These are phyloP conservation scores for Germaria angustata DNA, from an alignment of 2,888 invertebrate genomes.

Conservation along the genomic window DNA sequence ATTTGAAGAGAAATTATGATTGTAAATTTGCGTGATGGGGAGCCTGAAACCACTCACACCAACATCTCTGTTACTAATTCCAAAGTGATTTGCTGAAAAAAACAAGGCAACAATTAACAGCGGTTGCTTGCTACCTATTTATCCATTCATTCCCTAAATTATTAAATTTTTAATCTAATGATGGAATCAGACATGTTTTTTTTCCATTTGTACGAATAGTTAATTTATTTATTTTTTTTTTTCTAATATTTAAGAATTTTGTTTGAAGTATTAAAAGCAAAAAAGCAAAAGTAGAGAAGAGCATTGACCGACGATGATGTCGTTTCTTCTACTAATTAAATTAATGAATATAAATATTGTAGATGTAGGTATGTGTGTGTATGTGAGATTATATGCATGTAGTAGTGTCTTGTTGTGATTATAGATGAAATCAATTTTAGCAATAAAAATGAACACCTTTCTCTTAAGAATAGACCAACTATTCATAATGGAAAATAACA, in stretches of 20 bases:
- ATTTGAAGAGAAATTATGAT: too few species aligned
- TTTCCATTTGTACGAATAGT: neutral
- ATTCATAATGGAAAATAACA: neutral
- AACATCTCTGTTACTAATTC: neutral
- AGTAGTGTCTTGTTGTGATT: neutral
- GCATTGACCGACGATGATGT: constrained; percentile 50
- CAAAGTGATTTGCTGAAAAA: too few species aligned
- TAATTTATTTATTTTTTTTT: neutral
- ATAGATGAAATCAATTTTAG: neutral
- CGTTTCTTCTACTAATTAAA: constrained; percentile 44
- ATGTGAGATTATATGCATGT: neutral
- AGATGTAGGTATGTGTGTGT: neutral
- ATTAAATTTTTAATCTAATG: too few species aligned
- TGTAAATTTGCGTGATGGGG: too few species aligned
- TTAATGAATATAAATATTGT: constrained; percentile 1
- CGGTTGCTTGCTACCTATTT: neutral
- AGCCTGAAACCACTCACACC: too few species aligned
- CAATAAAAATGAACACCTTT: constrained; percentile 41
- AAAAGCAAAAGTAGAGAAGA: constrained; percentile 59
- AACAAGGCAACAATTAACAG: too few species aligned
- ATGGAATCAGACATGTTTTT: too few species aligned
- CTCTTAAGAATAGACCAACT: constrained; percentile 39
- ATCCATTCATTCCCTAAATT: neutral
- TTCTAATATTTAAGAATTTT: too few species aligned
- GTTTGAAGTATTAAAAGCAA: neutral